These are phyloP conservation scores for Geodia barretti DNA, from an alignment of 37 sponge, comb jelly and placozoan species.

Conservation along the genomic window DNA sequence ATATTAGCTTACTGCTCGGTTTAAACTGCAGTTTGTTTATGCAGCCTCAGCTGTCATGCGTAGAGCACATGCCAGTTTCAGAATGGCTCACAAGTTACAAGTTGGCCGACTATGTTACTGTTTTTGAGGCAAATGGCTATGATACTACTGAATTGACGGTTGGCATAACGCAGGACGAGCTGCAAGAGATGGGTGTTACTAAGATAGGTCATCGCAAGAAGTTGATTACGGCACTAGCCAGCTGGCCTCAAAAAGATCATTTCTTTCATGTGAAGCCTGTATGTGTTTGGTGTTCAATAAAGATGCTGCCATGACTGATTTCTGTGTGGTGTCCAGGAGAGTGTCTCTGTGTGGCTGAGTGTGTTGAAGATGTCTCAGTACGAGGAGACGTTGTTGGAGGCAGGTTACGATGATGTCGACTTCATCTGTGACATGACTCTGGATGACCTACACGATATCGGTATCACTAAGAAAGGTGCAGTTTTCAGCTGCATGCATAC, in stretches of 20 bases:
- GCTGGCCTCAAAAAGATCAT: constrained; percentile 44
- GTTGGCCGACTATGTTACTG: constrained; percentile 59
- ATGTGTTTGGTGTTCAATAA: no score
- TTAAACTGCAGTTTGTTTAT: not conserved
- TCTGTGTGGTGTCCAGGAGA: constrained; percentile 49
- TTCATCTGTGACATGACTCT: constrained; percentile 80
- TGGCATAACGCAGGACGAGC: constrained; percentile 72
- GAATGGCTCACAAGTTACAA: constrained; percentile 79
- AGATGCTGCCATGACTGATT: no score
- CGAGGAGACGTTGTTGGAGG: constrained; percentile 58
- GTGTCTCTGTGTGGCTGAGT: constrained; percentile 68
- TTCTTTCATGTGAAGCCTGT: constrained; percentile 70
- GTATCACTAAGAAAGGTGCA: constrained; percentile 76
- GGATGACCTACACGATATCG: constrained; percentile 82
- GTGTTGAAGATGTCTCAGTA: constrained; percentile 57
- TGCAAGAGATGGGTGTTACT: constrained; percentile 77
- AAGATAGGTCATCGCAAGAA: constrained; percentile 91
- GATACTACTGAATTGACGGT: constrained; percentile 71
- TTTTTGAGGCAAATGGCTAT: constrained; percentile 69
- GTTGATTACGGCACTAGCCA: constrained; percentile 60
- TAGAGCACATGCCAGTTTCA: constrained; percentile 56
- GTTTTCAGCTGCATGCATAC: not conserved
- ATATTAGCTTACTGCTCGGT: not conserved
- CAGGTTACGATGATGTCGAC: constrained; percentile 95
- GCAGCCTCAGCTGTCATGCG: constrained; percentile 10